Evolutionary conservation across 2,113 vertebrate species (phyloP), one percentile per base, ranked within the genome.

Genomic region (Drymodes brunneopygia): DNA sequence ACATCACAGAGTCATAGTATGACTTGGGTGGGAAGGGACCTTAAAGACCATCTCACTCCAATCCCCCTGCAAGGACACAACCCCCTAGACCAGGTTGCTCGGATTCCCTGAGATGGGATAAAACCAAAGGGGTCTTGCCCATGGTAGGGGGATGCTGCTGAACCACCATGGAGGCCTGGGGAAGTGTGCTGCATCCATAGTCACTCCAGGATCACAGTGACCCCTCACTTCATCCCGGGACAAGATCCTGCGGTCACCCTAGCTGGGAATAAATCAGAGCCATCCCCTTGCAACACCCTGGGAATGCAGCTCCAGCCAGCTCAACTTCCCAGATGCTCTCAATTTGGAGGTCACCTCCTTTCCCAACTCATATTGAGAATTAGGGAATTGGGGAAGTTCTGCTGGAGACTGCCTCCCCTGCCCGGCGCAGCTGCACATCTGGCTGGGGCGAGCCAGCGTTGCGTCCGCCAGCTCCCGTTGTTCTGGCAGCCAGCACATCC

Each of bases 401-500:
- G 86, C 73, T 94, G 20, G 2, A 74, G 83, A 84, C 44, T 2
- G 28, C 75, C 42, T 82, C 88, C 60, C 82, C 91, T 64, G 29
- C 78, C 61, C 75, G 1, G 53, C 1, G 0, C 89, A 95, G 95
- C 69, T 94, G 94, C 92, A 97, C 97, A 96, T 97, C 96, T 97
- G 97, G 88, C 35, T 1, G n/a, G 54, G 72, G 69, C 0, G 36
- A 94, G 78, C 62, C 57, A 6, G 86, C 14, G 3, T 67, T 31
- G 81, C 14, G 36, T 66, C 89, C 42, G 54, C 81, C 94, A 97
- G 87, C 92, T 95, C 95, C 91, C 3, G 13, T 94, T 83, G 93
- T 93, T 95, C 83, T 97, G 96, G 95, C 97, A 97, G 86, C 56
- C n/a, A 60, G 36, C 77, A 82, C 81, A 87, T 97, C 94, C 92